Percentiles rank a stretch among this genome's conserved stretches.
Conservation (phyloP, 1,140 invertebrate species). For the Maniola jurtina region DNA sequence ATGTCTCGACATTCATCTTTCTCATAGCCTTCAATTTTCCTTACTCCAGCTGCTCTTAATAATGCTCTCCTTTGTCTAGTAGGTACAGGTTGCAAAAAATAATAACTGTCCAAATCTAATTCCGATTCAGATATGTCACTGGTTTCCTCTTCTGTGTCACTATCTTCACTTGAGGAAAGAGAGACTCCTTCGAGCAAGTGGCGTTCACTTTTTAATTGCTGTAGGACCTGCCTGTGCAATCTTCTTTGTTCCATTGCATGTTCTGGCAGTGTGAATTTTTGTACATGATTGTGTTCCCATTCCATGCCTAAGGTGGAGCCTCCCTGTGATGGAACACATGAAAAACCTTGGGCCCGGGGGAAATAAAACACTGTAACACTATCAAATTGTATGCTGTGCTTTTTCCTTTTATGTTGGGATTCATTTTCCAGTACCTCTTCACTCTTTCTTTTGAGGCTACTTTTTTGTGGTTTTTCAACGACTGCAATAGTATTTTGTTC, state of each 20-base stretch:
- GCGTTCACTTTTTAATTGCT: constrained; percentile 86
- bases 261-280: constrained; percentile 85
- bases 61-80: constrained; percentile 93
- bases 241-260: constrained; percentile 93
- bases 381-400: constrained; percentile 92
- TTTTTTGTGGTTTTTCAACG: constrained; percentile 49
- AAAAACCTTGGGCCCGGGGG: constrained; percentile 96
- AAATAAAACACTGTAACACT: constrained; percentile 98
- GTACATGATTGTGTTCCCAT: constrained; percentile 87
- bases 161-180: constrained; percentile 86
- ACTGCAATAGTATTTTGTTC: constrained; percentile 32
- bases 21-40: constrained; percentile 95
- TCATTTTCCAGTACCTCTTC: constrained; percentile 44
- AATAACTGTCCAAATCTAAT: constrained; percentile 94
- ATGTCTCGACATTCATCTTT: constrained; percentile 97
- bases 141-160: constrained; percentile 88
- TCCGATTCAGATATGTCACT: constrained; percentile 91
- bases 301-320: constrained; percentile 98
- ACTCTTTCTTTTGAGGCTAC: constrained; percentile 69
- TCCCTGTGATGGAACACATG: constrained; percentile 97
- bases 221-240: constrained; percentile 89
- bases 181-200: constrained; percentile 76
- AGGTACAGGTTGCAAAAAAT: constrained; percentile 95
- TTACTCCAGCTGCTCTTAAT: constrained; percentile 92
- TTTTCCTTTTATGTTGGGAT: constrained; percentile 81